phyloP scores from a whole-genome alignment of 2,888 invertebrate species.

The Epistrophella euchroma region DNA sequence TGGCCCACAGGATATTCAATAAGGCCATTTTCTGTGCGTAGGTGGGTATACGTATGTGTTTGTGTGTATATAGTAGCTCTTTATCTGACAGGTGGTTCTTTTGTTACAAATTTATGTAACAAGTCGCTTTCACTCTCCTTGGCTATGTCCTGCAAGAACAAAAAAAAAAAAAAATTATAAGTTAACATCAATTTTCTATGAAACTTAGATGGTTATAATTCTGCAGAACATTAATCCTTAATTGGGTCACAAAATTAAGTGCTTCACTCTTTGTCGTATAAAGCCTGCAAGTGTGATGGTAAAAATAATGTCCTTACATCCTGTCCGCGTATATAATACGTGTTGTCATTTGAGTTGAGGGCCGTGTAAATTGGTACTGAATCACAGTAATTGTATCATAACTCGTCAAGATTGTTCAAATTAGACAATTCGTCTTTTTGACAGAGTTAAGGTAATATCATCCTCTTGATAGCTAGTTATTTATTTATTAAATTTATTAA shows the following conservation, averaged over 20 bases:
- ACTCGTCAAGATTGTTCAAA: slow-evolving; percentile 34
- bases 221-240: slow-evolving; percentile 54
- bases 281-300: too few relatives aligned
- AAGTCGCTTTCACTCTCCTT: slow-evolving; percentile 29
- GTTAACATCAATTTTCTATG: slow-evolving; percentile 50
- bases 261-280: background rate
- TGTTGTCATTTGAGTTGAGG: slow-evolving; percentile 56
- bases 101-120: slow-evolving; percentile 69
- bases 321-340: slow-evolving; percentile 22
- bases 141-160: slow-evolving; percentile 33
- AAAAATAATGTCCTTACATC: background rate
- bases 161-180: slow-evolving; percentile 21
- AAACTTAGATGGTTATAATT: slow-evolving; percentile 26
- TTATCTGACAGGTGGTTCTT: slow-evolving; percentile 65
- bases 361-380: slow-evolving; percentile 58
- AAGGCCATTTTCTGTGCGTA: slow-evolving; percentile 71
- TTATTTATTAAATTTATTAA: slow-evolving; percentile 21
- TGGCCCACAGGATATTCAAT: slow-evolving; percentile 75
- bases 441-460: background rate
- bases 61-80: background rate
- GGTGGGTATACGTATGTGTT: background rate
- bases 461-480: slow-evolving; percentile 8
- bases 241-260: slow-evolving; percentile 61
- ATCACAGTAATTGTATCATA: slow-evolving; percentile 66
- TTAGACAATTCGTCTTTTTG: slow-evolving; percentile 10